Percentiles rank a stretch among this genome's conserved stretches.
phyloP scores from a whole-genome alignment of 2,797 vertebrate species.

The Semotilus atromaculatus region DNA sequence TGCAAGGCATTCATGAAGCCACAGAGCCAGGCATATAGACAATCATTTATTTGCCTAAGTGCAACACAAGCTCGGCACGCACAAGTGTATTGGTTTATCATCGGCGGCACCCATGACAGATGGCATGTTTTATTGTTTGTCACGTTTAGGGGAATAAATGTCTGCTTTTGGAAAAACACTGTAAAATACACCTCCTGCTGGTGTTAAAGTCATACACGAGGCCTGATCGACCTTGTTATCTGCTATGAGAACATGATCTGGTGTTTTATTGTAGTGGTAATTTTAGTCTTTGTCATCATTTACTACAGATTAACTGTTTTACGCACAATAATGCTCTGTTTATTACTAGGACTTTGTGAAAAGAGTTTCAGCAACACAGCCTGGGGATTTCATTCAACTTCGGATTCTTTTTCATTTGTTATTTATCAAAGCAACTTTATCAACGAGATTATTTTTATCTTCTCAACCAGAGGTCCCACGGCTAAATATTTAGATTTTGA shows the following conservation, averaged over 20 bases:
- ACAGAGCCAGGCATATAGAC: conserved; percentile 45
- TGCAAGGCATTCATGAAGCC: conserved; percentile 48
- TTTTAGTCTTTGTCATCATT: conserved; percentile 24
- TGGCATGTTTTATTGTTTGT: conserved; percentile 55
- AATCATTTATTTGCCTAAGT: conserved; percentile 48
- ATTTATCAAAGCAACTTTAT: conserved; percentile 14
- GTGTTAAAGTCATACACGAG: conserved; percentile 36
- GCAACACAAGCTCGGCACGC: conserved; percentile 34
- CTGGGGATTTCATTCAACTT: conserved; percentile 11
- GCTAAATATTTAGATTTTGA: no score
- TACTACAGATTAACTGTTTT: conserved; percentile 30
- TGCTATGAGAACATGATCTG: conserved; percentile 22
- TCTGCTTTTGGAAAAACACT: conserved; percentile 44
- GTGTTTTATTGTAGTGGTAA: conserved; percentile 15
- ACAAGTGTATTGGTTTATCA: conserved; percentile 55
- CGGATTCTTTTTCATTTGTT: not conserved
- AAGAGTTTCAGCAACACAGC: conserved; percentile 15
- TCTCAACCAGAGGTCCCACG: no score
- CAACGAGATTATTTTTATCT: no score
- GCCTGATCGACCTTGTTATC: conserved; percentile 19
- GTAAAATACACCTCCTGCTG: conserved; percentile 25
- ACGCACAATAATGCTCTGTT: conserved; percentile 19
- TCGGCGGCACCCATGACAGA: conserved; percentile 52
- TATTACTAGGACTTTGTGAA: conserved; percentile 26
- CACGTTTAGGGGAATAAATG: conserved; percentile 46